These are phyloP conservation scores for Gorsachius goisagi DNA, from an alignment of 2,113 vertebrate genomes.

Conservation along the genomic window DNA sequence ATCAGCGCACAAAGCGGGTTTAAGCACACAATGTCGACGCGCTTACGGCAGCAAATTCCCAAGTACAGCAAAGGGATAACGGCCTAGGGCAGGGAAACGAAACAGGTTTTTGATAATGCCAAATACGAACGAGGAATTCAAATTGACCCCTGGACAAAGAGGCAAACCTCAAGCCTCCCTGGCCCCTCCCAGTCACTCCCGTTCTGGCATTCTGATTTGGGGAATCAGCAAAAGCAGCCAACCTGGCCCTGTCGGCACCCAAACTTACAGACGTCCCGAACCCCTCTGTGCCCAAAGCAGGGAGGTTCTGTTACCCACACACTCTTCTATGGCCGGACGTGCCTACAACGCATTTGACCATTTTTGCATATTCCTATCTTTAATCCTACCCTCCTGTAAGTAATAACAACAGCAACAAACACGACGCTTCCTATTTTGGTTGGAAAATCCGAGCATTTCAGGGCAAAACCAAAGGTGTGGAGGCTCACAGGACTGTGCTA, in stretches of 20 bases:
- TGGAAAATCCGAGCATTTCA: neutral
- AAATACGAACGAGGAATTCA: neutral
- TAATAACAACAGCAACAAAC: neutral
- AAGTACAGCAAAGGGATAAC: neutral
- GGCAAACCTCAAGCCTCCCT: neutral
- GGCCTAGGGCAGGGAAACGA: neutral
- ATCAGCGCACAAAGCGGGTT: neutral
- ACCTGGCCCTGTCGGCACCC: neutral
- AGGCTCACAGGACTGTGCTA: neutral
- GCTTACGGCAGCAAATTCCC: neutral
- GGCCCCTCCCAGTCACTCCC: neutral
- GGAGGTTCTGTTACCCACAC: neutral
- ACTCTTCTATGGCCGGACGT: neutral
- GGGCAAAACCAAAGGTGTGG: slow-evolving; percentile 21
- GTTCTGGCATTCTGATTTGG: neutral
- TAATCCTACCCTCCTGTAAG: neutral
- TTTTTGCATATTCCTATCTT: neutral
- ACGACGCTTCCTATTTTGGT: neutral
- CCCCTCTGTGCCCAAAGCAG: neutral
- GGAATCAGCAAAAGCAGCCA: neutral
- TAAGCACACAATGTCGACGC: fast-evolving
- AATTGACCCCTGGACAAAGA: neutral
- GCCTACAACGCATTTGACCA: neutral
- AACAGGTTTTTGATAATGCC: neutral
- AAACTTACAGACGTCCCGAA: neutral